Base-by-base conservation (phyloP, 2,113 vertebrate genomes). In the Echinops telfairi region DNA sequence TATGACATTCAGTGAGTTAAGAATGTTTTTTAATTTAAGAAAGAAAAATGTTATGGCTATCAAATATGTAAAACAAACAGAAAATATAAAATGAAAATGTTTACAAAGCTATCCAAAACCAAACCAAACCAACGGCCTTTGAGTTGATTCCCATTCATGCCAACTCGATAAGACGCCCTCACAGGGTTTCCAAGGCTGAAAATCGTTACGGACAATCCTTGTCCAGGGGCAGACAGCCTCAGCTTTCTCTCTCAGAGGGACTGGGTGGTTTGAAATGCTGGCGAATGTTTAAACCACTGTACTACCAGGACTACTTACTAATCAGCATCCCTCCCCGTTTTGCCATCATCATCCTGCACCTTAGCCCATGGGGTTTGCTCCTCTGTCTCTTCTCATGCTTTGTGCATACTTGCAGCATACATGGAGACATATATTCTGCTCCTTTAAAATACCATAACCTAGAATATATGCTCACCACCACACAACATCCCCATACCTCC, bases 41-140 rank as follows among this genome's bases (percentile, higher is more conserved):
- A 89, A 86, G 6, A n/a, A 53, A 9, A 38, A 40, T 40, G 75
- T 57, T 66, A 77, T 47, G 23, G 64, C 92, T 77, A 15, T 20
- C 16, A 40, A 22, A 78, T 57, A 9, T 58, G 17, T 57, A 90
- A 85, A 96, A 77, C 11, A 68, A 12, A 53, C 73, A 25, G 27
- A 78, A 86, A 58, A 23, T 75, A 62, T 83, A 27, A 31, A 47
- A 83, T 78, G 25, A 87, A 94, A 88, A 94, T 43, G 31, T 1
- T 3, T 43, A 53, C 0, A 71, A 38, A 4, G 8, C 40, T 66
- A 62, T 62, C 60, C 60, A 20, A 62, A 64, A 64, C 23, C 62
- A 64, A 64, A 64, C 23, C 62, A 22, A 64, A 64, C 62, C 9
- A 22, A 62, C 22, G 14, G 60, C 60, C 60, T 62, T n/a, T n/a